Percentiles rank a stretch among this genome's conserved stretches.
Conservation (phyloP, 2,797 vertebrate species). For the Chelonia mydas region DNA sequence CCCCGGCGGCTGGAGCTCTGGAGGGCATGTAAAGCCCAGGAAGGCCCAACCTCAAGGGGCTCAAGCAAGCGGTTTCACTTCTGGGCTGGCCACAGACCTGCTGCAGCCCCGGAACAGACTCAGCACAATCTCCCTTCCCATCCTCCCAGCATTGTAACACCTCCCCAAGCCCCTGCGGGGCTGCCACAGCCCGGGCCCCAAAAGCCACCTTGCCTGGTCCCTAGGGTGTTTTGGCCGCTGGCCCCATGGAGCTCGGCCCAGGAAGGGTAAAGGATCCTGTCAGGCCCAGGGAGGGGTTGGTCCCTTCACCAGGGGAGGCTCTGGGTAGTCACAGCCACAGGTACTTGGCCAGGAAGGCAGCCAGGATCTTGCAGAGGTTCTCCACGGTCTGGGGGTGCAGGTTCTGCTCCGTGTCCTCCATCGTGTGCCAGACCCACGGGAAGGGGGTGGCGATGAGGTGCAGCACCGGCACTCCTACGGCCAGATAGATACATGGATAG, state of each 20-base stretch:
- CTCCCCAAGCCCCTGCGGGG: neutral
- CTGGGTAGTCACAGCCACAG: constrained; percentile 77
- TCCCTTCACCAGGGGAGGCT: fast-evolving
- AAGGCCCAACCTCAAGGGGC: too few relatives aligned
- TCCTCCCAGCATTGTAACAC: neutral
- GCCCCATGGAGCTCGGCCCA: neutral
- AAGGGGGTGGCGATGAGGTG: constrained; percentile 92
- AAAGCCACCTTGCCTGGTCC: neutral
- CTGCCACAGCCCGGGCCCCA: neutral
- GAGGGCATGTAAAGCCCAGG: too few relatives aligned
- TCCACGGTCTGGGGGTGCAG: constrained; percentile 89
- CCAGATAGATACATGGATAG: neutral
- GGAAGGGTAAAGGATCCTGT: neutral
- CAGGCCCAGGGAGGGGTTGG: neutral
- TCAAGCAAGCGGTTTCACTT: too few relatives aligned
- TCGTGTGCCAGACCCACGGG: constrained; percentile 91
- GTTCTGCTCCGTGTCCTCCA: constrained; percentile 88
- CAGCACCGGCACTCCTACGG: constrained; percentile 88
- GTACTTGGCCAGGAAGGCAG: constrained; percentile 88
- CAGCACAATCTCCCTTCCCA: neutral
- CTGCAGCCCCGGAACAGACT: too few relatives aligned
- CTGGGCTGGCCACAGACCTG: too few relatives aligned
- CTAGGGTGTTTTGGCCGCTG: neutral
- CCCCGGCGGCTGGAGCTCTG: too few relatives aligned
- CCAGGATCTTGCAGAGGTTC: constrained; percentile 90